Evolutionary conservation across 2,888 invertebrate genomes (phyloP), one percentile per base, ranked within the genome.

Genomic region (Pollenia angustigena): DNA sequence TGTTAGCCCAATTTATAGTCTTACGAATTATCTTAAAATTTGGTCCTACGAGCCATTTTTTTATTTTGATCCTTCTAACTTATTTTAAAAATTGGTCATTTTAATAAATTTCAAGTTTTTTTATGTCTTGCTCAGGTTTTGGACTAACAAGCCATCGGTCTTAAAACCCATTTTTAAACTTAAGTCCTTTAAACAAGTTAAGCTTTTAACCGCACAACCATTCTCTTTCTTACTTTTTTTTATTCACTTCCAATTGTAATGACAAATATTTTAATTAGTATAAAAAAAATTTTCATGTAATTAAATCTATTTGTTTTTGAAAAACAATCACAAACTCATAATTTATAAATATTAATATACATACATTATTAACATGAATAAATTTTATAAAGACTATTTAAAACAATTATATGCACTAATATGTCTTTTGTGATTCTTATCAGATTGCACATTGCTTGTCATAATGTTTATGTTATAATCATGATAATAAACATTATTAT

Each of bases 351-450:
- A 32, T 32, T 14, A 23, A 18, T 18, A 16, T 14, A 9, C 42
- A 44, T 16, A 44, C 16, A 62, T 62, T 10, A 42, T 40, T 14
- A 42, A 2, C n/a, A 62, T 42, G 60, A 44, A 16, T 44, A 23
- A 18, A 9, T 6, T n/a, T 54, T 23, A 18, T 10, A 10, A 54
- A 16, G 32, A 64, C 54, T 54, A 54, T 74, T 74, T 66, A 58
- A 81, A 75, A 75, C 58, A 75, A 68, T 81, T 68, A 60, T 32
- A 52, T 56, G 68, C 74, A 14, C 50, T 75, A 8, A 52, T 60
- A 44, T 68, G 16, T 48, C 56, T 56, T 66, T 66, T 66, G 52
- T 56, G 42, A 40, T 66, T 66, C 42, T 56, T 56, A 66, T 66
- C 68, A 44, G 58, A 58, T 71, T 54, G 14, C 6, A 44, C 44